Evolutionary conservation across 2,888 invertebrate species (phyloP).

Genomic region (Lobophora halterata): DNA sequence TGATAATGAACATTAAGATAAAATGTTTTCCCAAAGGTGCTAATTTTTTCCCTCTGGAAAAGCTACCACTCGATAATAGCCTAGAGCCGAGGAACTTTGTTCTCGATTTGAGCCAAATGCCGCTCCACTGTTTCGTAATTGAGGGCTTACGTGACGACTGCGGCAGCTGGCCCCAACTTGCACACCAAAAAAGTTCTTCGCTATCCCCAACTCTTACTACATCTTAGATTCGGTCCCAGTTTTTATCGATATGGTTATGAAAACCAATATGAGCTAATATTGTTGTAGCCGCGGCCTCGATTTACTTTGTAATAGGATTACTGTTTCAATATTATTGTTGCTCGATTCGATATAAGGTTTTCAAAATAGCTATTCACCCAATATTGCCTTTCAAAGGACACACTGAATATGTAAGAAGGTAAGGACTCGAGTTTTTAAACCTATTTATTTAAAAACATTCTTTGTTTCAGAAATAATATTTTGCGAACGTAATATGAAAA

Average conservation of each 20-base stretch:
- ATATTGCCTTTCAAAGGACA: conserved; percentile 5
- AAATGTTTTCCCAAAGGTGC: conserved; percentile 30
- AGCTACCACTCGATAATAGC: conserved; percentile 58
- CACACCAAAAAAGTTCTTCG: conserved; percentile 61
- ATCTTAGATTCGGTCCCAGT: conserved; percentile 66
- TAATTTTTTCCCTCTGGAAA: conserved; percentile 41
- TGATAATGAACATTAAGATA: conserved; percentile 20
- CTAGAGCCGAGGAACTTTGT: conserved; percentile 72
- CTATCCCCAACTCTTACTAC: conserved; percentile 72
- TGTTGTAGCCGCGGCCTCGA: conserved; percentile 42
- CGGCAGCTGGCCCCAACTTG: conserved; percentile 68
- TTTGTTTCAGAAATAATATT: no score
- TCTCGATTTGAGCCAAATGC: conserved; percentile 60
- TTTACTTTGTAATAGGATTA: conserved; percentile 43
- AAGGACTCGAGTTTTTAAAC: no score
- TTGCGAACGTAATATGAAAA: no score
- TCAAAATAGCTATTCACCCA: conserved; percentile 7
- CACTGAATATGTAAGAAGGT: no score
- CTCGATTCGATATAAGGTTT: conserved; percentile 34
- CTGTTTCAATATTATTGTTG: conserved; percentile 36
- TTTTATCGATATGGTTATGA: conserved; percentile 53
- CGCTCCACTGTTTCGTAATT: conserved; percentile 76
- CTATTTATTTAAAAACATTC: no score
- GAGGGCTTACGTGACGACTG: conserved; percentile 77
- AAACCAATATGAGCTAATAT: conserved; percentile 57